These are phyloP conservation scores for Crypturellus tataupa DNA, from an alignment of 2,797 vertebrate genomes.

Conservation along the genomic window DNA sequence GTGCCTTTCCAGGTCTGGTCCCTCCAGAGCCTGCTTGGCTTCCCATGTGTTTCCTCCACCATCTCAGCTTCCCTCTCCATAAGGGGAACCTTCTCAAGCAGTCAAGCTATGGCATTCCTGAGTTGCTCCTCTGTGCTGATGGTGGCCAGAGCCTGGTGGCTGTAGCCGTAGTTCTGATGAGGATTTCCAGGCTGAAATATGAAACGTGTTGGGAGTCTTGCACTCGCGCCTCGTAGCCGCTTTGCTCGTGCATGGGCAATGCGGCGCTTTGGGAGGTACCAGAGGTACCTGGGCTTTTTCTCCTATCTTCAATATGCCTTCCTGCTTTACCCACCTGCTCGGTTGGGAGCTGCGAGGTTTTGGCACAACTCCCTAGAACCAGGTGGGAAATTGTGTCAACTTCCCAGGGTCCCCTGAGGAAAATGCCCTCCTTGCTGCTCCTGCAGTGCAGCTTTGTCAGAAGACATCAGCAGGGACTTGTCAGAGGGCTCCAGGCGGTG, in stretches of 20 bases:
- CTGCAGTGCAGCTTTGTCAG: constrained; percentile 10
- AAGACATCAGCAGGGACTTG: constrained; percentile 70
- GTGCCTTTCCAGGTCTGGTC: neutral
- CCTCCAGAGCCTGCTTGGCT: neutral
- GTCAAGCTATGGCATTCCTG: accelerated
- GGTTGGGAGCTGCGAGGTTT: neutral
- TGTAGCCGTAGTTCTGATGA: neutral
- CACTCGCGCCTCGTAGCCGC: neutral
- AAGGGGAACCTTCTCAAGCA: neutral
- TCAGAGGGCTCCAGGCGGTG: constrained; percentile 56
- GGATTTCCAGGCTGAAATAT: neutral
- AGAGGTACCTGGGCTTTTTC: accelerated
- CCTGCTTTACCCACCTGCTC: accelerated
- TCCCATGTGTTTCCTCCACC: accelerated
- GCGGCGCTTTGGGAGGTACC: accelerated
- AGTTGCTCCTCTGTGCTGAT: neutral
- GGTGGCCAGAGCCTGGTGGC: neutral
- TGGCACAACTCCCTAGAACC: accelerated
- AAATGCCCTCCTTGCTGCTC: neutral
- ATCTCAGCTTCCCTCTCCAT: neutral
- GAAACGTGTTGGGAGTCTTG: neutral
- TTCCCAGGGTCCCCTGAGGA: neutral
- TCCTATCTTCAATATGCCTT: neutral
- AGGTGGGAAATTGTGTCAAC: accelerated
- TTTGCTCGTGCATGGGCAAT: accelerated